These are phyloP conservation scores for Manis crassicaudata DNA, from an alignment of 2,797 vertebrate species.

Conservation along the genomic window DNA sequence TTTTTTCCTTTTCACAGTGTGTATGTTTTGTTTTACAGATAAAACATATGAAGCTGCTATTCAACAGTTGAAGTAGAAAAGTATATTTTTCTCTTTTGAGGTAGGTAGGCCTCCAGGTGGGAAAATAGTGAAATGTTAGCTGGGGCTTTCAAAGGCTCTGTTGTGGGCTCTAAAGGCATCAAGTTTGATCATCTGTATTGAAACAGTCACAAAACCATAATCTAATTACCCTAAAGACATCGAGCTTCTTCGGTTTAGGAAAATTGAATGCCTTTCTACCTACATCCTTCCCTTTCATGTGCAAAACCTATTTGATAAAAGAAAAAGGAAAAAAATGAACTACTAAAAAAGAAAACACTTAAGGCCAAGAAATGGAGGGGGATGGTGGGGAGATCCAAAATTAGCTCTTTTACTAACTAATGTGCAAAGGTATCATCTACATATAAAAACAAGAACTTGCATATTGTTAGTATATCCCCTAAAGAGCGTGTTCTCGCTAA, in stretches of 20 bases:
- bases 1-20: constrained; percentile 73
- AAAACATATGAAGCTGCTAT: constrained; percentile 63
- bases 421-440: not conserved
- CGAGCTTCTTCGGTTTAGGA: not conserved
- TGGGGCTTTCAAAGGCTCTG: not conserved
- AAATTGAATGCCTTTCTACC: constrained; percentile 13
- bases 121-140: not conserved
- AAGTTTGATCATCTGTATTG: constrained; percentile 12
- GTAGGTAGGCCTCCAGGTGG: constrained; percentile 50
- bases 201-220: not conserved
- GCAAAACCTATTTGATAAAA: not conserved
- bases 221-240: not conserved
- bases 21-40: constrained; percentile 67
- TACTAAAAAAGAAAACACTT: not conserved
- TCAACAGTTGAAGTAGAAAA: constrained; percentile 48
- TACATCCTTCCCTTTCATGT: constrained; percentile 1
- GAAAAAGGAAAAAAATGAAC: not conserved
- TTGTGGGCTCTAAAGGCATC: not conserved
- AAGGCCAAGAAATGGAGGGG: not conserved
- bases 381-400: not conserved
- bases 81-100: constrained; percentile 30
- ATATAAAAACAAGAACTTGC: constrained; percentile 20
- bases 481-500: not conserved
- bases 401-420: not conserved
- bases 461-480: not conserved